Evolutionary conservation across 1,140 invertebrate genomes (phyloP), one percentile per base, ranked within the genome.

Genomic region (Caenorhabditis remanei): DNA sequence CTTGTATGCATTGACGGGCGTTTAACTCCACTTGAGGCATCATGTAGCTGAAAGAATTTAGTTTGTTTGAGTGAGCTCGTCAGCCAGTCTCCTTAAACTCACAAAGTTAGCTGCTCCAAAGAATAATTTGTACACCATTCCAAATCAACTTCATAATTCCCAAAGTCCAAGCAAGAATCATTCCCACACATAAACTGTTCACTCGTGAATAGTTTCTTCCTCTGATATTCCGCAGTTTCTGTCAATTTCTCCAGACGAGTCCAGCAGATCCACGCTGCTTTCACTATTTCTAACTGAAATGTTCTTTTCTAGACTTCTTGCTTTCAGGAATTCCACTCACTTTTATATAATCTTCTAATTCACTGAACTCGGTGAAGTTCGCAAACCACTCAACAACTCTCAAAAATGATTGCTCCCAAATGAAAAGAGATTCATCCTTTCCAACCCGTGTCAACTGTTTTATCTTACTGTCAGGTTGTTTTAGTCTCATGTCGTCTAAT

Each of bases 41-140:
- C 5, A 71, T 7, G 19, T 71, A 71, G 41, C 65, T 71, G 65
- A 43, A 71, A 43, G 21, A 8, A n/a, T 58, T n/a, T 1, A 58
- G 19, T 16, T 7, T 58, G 19, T 58, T 19, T 58, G 13, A 50
- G 50, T 16, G 50, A 11, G 50, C 19, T 7, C 55, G 1, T 58
- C 55, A 58, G 19, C 8, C 16, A 13, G 50, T 2, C 1, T 1
- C 14, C 6, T 1, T 19, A 43, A 50, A 79, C 71, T 50, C 4
- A 79, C 71, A 79, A 79, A 11, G 8, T 11, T 46, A 79, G 53
- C 21, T 79, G 71, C 71, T 79, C 71, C 6, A 50, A 19, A 0
- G 71, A 13, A 50, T 79, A 79, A 50, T 79, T 79, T 53, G 71
- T 50, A 24, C 43, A 79, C 71, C 71, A 79, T 14, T 6, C 53